Base-by-base conservation (phyloP, 1,140 invertebrate species). In the Drosophila sturtevanti region DNA sequence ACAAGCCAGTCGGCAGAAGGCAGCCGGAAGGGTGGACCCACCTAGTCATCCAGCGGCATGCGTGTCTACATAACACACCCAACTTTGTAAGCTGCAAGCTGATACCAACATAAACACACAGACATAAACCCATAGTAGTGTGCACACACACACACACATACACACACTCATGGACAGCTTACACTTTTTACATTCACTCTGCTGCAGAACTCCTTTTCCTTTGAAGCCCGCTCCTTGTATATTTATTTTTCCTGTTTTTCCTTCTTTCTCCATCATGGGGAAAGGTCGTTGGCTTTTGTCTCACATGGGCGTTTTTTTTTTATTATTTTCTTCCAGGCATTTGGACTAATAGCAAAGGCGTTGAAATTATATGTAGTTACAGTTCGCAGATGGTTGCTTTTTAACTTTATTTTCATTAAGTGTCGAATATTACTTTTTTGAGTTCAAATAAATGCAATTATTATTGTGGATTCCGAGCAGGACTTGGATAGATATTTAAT, bases 281-380 rank as follows among this genome's bases (percentile, higher is more conserved):
- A 63, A 56, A 89, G 84, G 84, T 89, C 84, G 79, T 89, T 89
- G 84, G 77, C 84, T 89, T 80, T 74, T 82, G 72, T 69, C 79
- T 84, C 73, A 70, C 72, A 89, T 84, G 84, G 84, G 79, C 84
- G 84, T 89, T 89, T 89, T 77, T 31, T 24, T 24, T 3, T 24
- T 24, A 24, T 24, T 81, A 89, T 89, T 77, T 89, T 72, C 79
- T 80, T 89, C 69, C 67, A 68, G 61, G 41, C 69, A 66, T 68
- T 79, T 84, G 67, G 80, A 68, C 72, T 21, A 77, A 71, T 63
- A 67, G 71, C 77, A 79, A 64, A 72, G 72, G 82, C 72, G 73
- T 79, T 76, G 68, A 72, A 79, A 76, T 79, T 76, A 79, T 73
- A 79, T 68, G 76, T 64, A 72, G 66, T 78, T 78, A 48, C 41